phyloP scores from a whole-genome alignment of 2,797 vertebrate species.

The Chelon labrosus region DNA sequence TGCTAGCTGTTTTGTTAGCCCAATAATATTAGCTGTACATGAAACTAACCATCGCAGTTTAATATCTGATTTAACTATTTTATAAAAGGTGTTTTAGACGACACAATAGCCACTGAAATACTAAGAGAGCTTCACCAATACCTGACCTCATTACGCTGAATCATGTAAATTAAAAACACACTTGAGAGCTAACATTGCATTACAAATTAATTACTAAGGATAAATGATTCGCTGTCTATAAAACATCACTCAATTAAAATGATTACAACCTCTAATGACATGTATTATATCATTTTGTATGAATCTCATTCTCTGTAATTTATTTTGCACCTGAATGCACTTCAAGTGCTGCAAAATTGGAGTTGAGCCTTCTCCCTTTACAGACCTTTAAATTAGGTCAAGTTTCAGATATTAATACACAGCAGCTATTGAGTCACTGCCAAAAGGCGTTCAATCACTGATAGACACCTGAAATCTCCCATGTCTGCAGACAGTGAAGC shows the following conservation, averaged over 20 bases:
- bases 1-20: too few relatives aligned
- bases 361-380: conserved; percentile 1
- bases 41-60: too few relatives aligned
- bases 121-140: too few relatives aligned
- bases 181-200: too few relatives aligned
- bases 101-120: too few relatives aligned
- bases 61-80: too few relatives aligned
- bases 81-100: too few relatives aligned
- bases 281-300: background rate
- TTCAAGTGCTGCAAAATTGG: background rate
- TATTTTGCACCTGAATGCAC: conserved; percentile 6
- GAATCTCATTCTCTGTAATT: background rate
- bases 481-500: background rate
- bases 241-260: conserved; percentile 8
- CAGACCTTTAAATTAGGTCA: conserved; percentile 10
- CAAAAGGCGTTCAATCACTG: conserved; percentile 5
- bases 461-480: conserved; percentile 15
- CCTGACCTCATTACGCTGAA: too few relatives aligned
- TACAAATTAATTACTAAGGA: background rate
- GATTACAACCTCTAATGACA: background rate
- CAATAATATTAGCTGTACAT: too few relatives aligned
- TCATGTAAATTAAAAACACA: too few relatives aligned
- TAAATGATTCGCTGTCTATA: background rate
- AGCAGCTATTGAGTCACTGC: background rate
- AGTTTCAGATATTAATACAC: conserved; percentile 12